Conservation (phyloP, 2,888 invertebrate species). For the Galerucella calmariensis region DNA sequence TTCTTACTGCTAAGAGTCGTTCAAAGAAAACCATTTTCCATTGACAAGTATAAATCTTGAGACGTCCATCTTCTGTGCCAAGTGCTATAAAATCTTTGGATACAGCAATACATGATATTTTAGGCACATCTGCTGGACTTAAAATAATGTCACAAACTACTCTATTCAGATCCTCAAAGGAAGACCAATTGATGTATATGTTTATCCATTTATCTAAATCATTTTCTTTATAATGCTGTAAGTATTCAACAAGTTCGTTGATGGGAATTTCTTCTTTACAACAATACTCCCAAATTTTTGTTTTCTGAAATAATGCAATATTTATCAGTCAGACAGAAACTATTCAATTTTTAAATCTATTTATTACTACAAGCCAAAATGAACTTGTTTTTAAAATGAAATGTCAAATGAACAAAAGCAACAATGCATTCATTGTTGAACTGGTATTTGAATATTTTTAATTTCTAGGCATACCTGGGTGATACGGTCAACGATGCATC, state of each 20-base stretch:
- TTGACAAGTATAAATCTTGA: conserved; percentile 56
- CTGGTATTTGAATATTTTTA: neutral
- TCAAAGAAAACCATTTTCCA: conserved; percentile 56
- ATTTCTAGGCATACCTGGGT: conserved; percentile 53
- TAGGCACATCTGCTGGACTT: conserved; percentile 57
- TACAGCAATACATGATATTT: conserved; percentile 60
- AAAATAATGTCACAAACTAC: conserved; percentile 57
- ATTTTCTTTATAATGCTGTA: conserved; percentile 54
- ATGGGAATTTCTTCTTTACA: conserved; percentile 60
- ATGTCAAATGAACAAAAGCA: neutral
- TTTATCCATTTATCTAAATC: conserved; percentile 57
- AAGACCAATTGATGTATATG: conserved; percentile 60
- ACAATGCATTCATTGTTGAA: conserved; percentile 1
- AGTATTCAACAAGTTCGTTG: conserved; percentile 59
- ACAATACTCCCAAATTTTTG: conserved; percentile 60
- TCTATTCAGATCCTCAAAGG: conserved; percentile 58
- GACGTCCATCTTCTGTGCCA: conserved; percentile 61
- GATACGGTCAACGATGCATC: conserved; percentile 57
- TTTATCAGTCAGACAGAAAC: conserved; percentile 19
- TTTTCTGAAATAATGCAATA: conserved; percentile 53
- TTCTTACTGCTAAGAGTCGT: conserved; percentile 57
- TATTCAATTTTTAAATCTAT: neutral
- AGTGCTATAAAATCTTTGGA: conserved; percentile 59
- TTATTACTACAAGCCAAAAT: too few species aligned
- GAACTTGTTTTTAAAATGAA: too few species aligned